Evolutionary conservation across 1,140 invertebrate species (phyloP).

Genomic region (Drosophila insularis): DNA sequence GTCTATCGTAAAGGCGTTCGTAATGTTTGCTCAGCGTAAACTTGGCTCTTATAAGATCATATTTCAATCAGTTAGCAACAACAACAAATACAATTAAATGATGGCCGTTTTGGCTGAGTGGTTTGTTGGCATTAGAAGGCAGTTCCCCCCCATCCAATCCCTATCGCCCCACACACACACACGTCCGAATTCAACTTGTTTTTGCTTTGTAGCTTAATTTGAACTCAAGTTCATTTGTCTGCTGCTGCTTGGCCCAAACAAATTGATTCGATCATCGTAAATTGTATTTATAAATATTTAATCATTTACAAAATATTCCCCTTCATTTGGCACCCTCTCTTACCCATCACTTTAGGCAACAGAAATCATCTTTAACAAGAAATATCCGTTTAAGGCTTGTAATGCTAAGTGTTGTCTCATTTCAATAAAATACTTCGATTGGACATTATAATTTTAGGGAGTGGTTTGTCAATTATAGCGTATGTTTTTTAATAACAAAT

Average conservation of each 20-base stretch:
- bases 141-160: neutral
- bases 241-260: neutral
- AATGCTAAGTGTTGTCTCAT: neutral
- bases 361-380: constrained; percentile 26
- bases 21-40: constrained; percentile 32
- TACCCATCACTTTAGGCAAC: neutral
- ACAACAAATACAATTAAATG: constrained; percentile 52
- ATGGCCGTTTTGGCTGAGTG: constrained; percentile 70
- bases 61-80: constrained; percentile 52
- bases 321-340: neutral
- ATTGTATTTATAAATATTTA: constrained; percentile 72
- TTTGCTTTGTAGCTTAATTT: constrained; percentile 32
- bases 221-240: constrained; percentile 26
- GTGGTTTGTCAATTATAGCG: no score
- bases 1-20: neutral
- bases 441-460: no score
- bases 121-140: constrained; percentile 63
- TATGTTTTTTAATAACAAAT: no score
- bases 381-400: neutral
- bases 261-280: constrained; percentile 24
- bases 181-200: constrained; percentile 5
- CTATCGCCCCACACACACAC: neutral
- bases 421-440: no score
- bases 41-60: constrained; percentile 64
- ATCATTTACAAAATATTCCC: constrained; percentile 42